phyloP scores from a whole-genome alignment of 2,888 invertebrate species.

The Elmis aenea region DNA sequence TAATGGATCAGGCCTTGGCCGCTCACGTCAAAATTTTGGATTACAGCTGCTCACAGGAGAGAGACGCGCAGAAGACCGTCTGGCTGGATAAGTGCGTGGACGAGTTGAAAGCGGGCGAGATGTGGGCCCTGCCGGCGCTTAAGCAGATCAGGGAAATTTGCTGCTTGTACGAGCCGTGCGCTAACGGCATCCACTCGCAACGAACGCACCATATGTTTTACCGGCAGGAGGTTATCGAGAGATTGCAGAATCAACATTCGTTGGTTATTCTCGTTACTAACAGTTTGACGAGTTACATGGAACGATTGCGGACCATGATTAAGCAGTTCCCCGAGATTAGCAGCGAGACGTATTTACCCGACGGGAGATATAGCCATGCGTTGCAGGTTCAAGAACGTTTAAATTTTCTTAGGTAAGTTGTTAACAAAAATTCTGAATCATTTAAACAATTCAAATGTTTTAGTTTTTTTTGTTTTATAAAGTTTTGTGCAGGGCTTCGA shows the following conservation, averaged over 20 bases:
- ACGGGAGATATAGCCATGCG: slow-evolving; percentile 86
- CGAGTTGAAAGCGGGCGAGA: slow-evolving; percentile 79
- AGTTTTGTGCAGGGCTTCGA: no score
- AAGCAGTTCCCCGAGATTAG: slow-evolving; percentile 72
- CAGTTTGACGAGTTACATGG: slow-evolving; percentile 88
- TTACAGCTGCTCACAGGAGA: slow-evolving; percentile 95
- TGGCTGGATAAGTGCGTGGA: slow-evolving; percentile 96
- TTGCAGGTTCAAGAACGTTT: slow-evolving; percentile 91
- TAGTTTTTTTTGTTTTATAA: no score
- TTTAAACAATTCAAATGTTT: no score
- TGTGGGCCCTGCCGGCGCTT: slow-evolving; percentile 91
- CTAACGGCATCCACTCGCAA: slow-evolving; percentile 52
- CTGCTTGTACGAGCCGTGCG: slow-evolving; percentile 83
- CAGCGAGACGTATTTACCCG: slow-evolving; percentile 72
- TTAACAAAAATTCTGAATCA: no score
- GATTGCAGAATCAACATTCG: slow-evolving; percentile 86
- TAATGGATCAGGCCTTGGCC: slow-evolving; percentile 92
- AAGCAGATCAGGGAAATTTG: slow-evolving; percentile 96
- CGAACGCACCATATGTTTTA: slow-evolving; percentile 55
- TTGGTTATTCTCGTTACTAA: slow-evolving; percentile 91
- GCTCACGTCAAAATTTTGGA: slow-evolving; percentile 97
- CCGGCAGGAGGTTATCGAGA: slow-evolving; percentile 64
- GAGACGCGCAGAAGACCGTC: slow-evolving; percentile 91
- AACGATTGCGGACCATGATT: slow-evolving; percentile 65
- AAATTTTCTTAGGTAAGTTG: slow-evolving; percentile 64